A percentile compares a stretch with the other conserved stretches of the same genome.
phyloP scores from a whole-genome alignment of 2,113 vertebrate genomes.

The Antechinus stuartii region DNA sequence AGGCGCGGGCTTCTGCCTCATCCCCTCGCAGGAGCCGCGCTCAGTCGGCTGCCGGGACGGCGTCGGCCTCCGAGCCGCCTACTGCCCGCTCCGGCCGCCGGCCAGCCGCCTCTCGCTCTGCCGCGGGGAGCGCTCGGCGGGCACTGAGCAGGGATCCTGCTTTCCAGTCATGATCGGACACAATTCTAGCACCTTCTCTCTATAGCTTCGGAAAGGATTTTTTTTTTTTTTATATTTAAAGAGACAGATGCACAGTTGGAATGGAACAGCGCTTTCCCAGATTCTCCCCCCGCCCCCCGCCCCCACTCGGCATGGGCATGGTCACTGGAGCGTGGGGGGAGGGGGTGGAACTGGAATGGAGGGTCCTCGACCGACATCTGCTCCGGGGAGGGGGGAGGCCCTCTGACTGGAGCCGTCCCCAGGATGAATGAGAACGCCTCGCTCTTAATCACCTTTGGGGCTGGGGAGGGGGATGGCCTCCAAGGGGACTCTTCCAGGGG shows the following conservation, averaged over 20 bases:
- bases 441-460: conserved; percentile 75
- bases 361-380: conserved; percentile 62
- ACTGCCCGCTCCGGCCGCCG: conserved; percentile 78
- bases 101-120: conserved; percentile 75
- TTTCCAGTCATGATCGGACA: conserved; percentile 89
- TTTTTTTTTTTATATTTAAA: conserved; percentile 85
- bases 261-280: conserved; percentile 67
- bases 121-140: conserved; percentile 81
- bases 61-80: conserved; percentile 80
- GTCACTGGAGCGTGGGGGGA: conserved; percentile 49
- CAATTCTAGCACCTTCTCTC: conserved; percentile 92
- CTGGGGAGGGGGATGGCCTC: conserved; percentile 65
- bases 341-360: conserved; percentile 64
- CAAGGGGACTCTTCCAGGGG: conserved; percentile 50
- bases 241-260: conserved; percentile 85
- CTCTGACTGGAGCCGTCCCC: conserved; percentile 66
- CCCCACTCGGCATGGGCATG: conserved; percentile 67
- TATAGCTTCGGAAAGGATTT: conserved; percentile 86
- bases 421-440: conserved; percentile 68
- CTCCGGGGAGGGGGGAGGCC: conserved; percentile 68
- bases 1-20: conserved; percentile 85
- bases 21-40: conserved; percentile 81
- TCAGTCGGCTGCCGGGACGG: conserved; percentile 74
- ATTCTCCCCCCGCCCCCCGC: conserved; percentile 39
- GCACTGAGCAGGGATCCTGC: conserved; percentile 87